phyloP scores from a whole-genome alignment of 2,797 vertebrate species.

The Cynodonichthys magdalenae region DNA sequence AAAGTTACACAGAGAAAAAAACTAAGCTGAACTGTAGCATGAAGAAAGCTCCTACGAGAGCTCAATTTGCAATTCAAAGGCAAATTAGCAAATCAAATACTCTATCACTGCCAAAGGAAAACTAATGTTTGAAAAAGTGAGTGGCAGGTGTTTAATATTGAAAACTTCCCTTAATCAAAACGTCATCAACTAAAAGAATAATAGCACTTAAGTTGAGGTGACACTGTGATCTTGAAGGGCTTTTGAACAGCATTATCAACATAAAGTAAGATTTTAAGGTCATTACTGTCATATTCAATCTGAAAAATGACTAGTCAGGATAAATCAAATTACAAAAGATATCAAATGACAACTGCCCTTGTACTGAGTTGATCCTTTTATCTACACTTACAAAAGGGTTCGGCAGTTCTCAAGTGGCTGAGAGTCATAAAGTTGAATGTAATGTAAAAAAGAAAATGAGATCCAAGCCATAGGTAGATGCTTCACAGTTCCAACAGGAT shows the following conservation, averaged over 20 bases:
- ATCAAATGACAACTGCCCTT: conserved; percentile 62
- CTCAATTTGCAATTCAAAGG: conserved; percentile 68
- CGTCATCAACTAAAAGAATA: conserved; percentile 46
- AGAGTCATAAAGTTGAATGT: conserved; percentile 40
- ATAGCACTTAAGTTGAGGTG: conserved; percentile 26
- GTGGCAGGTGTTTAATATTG: conserved; percentile 66
- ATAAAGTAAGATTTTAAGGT: conserved; percentile 62
- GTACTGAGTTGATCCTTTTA: conserved; percentile 52
- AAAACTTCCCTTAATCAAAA: conserved; percentile 62
- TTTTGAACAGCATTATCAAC: conserved; percentile 44
- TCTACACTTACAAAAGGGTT: conserved; percentile 36
- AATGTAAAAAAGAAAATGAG: conserved; percentile 34
- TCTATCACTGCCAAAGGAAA: conserved; percentile 63
- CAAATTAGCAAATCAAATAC: conserved; percentile 73
- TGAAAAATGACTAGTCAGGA: conserved; percentile 62
- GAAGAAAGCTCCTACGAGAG: conserved; percentile 54
- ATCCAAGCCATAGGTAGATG: conserved; percentile 22
- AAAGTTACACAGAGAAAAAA: conserved; percentile 61
- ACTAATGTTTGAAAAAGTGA: conserved; percentile 50
- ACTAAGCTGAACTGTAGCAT: conserved; percentile 58
- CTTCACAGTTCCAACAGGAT: conserved; percentile 49
- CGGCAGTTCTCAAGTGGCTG: conserved; percentile 27
- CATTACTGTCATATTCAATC: conserved; percentile 60
- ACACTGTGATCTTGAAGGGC: conserved; percentile 42
- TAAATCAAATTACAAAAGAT: conserved; percentile 59